Evolutionary conservation across 2,797 vertebrate species (phyloP), one percentile per base, ranked within the genome.

Genomic region (Gymnocypris eckloni): DNA sequence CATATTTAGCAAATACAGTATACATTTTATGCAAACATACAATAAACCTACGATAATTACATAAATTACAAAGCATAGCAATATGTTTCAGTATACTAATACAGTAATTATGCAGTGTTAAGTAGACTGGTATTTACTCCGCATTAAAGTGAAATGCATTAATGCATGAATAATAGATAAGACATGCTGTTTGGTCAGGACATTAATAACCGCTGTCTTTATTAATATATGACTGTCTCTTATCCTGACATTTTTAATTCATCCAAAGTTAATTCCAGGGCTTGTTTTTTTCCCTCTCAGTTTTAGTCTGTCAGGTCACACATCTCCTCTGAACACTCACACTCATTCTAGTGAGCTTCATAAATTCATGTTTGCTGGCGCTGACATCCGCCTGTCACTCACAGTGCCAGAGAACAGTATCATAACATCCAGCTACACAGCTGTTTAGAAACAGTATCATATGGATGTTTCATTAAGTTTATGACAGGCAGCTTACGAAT

Each of bases 271-370:
- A 16, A 72, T 41, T 48, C 54, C 69, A 66, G 33, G 69, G 25
- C 78, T 80, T 70, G 79, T 71, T 43, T 82, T 69, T 33, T 11
- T 18, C 1, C 28, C 6, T 72, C 41, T 85, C 52, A 22, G 45
- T 54, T 80, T 80, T 13, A 39, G 54, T 45, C 79, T 48, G 75
- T 83, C 80, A 79, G 87, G 18, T 86, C 54, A 16, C 83, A 86
- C 82, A 80, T 81, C 39, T 66, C 41, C 43, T 75, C 59, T 56
- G 54, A 80, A 71, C 50, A 64, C 75, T 84, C 84, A 77, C 76
- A 81, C 87, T 78, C 87, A 64, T 78, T 83, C 73, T 59, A 83
- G 67, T 64, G 81, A 80, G 37, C 81, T 70, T 86, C 72, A 80
- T 86, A 41, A 80, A 86, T 80, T 67, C 56, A 45, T 20, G 43